Evolutionary conservation across 1,140 invertebrate species (phyloP).

Genomic region (Bombyx mandarina): DNA sequence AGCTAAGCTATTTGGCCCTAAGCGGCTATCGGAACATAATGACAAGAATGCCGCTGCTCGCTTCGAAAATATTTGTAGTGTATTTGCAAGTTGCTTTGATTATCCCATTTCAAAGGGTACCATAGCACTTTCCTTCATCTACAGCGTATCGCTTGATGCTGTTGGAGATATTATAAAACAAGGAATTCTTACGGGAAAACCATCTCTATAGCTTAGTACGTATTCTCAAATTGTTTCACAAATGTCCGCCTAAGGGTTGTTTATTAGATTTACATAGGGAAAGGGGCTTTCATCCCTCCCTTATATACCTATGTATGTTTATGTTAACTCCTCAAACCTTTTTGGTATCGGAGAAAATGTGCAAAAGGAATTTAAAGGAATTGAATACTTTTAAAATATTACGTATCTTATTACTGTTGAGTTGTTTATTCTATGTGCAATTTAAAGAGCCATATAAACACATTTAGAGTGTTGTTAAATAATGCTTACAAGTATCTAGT

Average conservation of each 20-base stretch:
- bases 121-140: too few relatives aligned
- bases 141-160: too few relatives aligned
- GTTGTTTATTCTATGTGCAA: background rate
- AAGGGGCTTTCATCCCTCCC: conserved; percentile 22
- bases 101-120: too few relatives aligned
- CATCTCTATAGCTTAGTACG: too few relatives aligned
- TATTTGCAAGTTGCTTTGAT: too few relatives aligned
- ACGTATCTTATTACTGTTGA: background rate
- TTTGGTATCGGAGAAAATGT: background rate
- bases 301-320: conserved; percentile 2
- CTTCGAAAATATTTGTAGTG: too few relatives aligned
- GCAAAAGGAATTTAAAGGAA: background rate
- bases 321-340: background rate
- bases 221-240: conserved; percentile 23
- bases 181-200: too few relatives aligned
- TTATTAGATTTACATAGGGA: conserved; percentile 30
- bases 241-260: conserved; percentile 26
- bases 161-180: too few relatives aligned
- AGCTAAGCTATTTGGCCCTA: too few relatives aligned
- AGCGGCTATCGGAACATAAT: too few relatives aligned
- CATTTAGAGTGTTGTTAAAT: background rate
- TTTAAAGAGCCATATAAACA: background rate
- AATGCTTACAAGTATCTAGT: too few relatives aligned
- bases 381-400: background rate
- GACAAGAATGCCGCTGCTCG: too few relatives aligned